phyloP scores from a whole-genome alignment of 1,140 invertebrate species.

The Magallana ariakensis region DNA sequence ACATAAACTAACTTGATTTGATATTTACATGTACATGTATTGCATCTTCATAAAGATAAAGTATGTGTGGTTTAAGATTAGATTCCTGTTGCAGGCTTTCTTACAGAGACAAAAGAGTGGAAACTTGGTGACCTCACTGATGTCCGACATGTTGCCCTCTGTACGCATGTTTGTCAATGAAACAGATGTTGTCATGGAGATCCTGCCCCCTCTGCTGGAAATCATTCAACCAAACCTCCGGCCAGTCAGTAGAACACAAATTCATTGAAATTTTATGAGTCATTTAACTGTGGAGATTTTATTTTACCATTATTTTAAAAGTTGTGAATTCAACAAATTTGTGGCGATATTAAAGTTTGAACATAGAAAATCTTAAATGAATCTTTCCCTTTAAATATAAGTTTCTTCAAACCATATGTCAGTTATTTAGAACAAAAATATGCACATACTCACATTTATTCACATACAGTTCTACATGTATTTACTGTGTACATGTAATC shows the following conservation, averaged over 20 bases:
- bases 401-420: no score
- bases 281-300: no score
- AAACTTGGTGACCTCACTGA: constrained; percentile 81
- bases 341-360: no score
- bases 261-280: not conserved
- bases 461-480: not conserved
- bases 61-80: not conserved
- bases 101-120: constrained; percentile 67
- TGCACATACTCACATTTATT: no score
- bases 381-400: no score
- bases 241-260: constrained; percentile 82
- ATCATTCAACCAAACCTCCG: constrained; percentile 89
- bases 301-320: no score
- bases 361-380: no score
- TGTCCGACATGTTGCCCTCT: constrained; percentile 84
- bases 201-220: constrained; percentile 87
- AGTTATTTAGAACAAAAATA: no score
- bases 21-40: no score
- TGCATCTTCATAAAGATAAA: not conserved
- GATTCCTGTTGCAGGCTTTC: constrained; percentile 61
- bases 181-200: constrained; percentile 84
- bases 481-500: not conserved
- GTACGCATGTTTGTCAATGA: constrained; percentile 83
- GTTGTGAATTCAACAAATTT: no score
- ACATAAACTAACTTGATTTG: no score